phyloP scores from a whole-genome alignment of 2,888 invertebrate species.

The Euspilapteryx auroguttella region DNA sequence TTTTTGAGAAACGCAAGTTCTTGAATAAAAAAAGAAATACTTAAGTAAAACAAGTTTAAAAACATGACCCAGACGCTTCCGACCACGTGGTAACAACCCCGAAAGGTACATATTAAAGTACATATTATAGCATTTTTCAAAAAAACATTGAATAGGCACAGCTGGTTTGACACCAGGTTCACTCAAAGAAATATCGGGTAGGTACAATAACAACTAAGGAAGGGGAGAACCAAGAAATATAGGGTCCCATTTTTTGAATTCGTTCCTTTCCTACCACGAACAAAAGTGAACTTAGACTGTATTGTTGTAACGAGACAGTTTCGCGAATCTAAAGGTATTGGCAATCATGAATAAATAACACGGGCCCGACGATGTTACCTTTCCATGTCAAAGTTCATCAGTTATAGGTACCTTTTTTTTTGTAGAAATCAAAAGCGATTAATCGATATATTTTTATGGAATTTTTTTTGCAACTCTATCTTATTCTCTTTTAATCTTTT shows the following conservation, averaged over 20 bases:
- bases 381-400: conserved; percentile 45
- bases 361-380: conserved; percentile 25
- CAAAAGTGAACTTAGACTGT: conserved; percentile 24
- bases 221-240: conserved; percentile 31
- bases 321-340: conserved; percentile 25
- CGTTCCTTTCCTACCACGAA: conserved; percentile 19
- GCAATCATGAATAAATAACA: conserved; percentile 17
- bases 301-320: conserved; percentile 30
- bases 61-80: conserved; percentile 20
- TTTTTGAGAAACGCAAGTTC: too few species aligned
- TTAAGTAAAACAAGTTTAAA: conserved; percentile 5
- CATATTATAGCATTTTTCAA: too few species aligned
- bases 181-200: conserved; percentile 30
- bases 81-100: conserved; percentile 28
- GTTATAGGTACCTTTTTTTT: too few species aligned
- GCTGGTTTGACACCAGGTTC: conserved; percentile 38
- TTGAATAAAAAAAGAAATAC: too few species aligned
- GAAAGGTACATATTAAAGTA: conserved; percentile 3
- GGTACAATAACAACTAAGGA: conserved; percentile 19
- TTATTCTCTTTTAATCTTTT: too few species aligned
- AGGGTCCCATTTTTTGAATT: conserved; percentile 30
- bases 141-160: conserved; percentile 43
- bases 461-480: too few species aligned
- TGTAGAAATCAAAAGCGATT: too few species aligned
- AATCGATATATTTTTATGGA: too few species aligned